Percentiles rank a stretch among this genome's conserved stretches.
phyloP scores from a whole-genome alignment of 2,113 vertebrate species.

The Anolis carolinensis region DNA sequence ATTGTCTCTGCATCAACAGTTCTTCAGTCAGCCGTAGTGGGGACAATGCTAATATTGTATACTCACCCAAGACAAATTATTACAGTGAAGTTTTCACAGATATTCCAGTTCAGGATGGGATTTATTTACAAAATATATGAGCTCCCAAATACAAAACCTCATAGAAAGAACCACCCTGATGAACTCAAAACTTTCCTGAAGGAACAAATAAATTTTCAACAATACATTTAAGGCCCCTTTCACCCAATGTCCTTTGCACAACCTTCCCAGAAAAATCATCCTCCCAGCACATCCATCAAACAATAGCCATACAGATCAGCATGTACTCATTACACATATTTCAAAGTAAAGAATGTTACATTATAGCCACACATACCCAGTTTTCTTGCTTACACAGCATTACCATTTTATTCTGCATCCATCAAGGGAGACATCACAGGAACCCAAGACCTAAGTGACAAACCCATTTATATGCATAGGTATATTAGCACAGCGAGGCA shows the following conservation, averaged over 20 bases:
- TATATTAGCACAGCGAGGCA: not conserved
- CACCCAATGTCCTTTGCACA: not conserved
- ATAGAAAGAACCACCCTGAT: not conserved
- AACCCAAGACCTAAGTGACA: not conserved
- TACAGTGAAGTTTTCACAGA: not conserved
- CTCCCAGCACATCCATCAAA: not conserved
- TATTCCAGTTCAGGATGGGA: accelerated
- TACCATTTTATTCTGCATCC: not conserved
- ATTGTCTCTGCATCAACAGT: not conserved
- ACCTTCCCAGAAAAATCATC: not conserved
- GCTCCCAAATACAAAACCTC: not conserved
- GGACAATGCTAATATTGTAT: not conserved
- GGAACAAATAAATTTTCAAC: not conserved
- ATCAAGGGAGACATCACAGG: not conserved
- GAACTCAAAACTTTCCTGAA: not conserved
- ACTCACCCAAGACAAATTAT: not conserved
- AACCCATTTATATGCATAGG: not conserved
- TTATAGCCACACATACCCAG: not conserved
- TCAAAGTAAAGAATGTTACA: not conserved
- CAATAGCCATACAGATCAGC: not conserved
- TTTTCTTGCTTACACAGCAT: not conserved
- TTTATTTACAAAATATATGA: constrained; percentile 5
- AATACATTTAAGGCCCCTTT: constrained; percentile 10
- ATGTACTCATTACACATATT: not conserved
- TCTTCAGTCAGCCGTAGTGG: not conserved